These are phyloP conservation scores for Speoplatyrhinus poulsoni DNA, from an alignment of 2,113 vertebrate genomes.

Conservation along the genomic window DNA sequence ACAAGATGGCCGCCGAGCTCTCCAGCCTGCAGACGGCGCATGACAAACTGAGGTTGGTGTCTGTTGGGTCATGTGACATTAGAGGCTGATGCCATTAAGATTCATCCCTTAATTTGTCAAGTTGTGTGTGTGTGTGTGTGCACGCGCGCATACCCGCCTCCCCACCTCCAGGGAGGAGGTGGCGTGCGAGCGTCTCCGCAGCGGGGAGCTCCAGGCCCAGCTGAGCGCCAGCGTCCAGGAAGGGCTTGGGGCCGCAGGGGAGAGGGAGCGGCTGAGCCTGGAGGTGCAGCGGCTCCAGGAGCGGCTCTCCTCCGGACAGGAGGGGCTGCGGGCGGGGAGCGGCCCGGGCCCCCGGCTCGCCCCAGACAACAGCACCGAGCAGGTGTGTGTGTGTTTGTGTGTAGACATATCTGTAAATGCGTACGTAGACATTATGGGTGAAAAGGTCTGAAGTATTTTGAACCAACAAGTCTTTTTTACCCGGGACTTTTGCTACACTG, in stretches of 20 bases:
- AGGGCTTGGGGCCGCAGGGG: constrained; percentile 67
- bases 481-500: too few species aligned
- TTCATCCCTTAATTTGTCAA: neutral
- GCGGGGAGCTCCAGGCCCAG: constrained; percentile 76
- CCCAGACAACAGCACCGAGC: constrained; percentile 55
- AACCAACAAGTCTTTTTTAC: too few species aligned
- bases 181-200: constrained; percentile 65
- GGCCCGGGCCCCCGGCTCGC: constrained; percentile 39
- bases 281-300: constrained; percentile 59
- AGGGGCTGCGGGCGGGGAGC: constrained; percentile 41
- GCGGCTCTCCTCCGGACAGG: constrained; percentile 34
- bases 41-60: constrained; percentile 72
- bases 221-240: constrained; percentile 73
- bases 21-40: constrained; percentile 72
- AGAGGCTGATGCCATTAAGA: too few species aligned
- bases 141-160: constrained; percentile 24
- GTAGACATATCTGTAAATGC: neutral
- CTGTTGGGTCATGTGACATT: neutral
- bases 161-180: constrained; percentile 61
- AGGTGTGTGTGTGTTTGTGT: constrained; percentile 70
- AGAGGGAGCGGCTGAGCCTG: constrained; percentile 69
- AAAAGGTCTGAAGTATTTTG: too few species aligned
- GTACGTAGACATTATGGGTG: too few species aligned
- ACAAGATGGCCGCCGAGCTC: constrained; percentile 67
- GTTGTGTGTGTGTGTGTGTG: neutral